Conservation (phyloP, 2,888 invertebrate species). For the Ophioninae sp. region DNA sequence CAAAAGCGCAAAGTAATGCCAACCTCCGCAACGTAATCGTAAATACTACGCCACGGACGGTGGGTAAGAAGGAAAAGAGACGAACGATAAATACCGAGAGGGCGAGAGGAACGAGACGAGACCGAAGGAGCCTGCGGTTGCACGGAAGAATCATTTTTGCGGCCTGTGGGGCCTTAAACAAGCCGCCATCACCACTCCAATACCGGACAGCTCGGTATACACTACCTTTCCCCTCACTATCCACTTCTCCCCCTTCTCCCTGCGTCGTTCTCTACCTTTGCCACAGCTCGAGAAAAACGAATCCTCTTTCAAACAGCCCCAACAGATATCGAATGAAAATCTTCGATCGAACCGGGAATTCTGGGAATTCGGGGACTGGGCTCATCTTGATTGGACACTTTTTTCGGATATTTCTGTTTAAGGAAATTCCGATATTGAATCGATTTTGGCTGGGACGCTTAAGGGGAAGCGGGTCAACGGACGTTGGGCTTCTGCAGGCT, state of each 20-base stretch:
- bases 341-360: neutral
- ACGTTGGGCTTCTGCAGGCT: too few species aligned
- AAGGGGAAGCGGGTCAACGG: too few species aligned
- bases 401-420: neutral
- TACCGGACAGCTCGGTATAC: conserved; percentile 27
- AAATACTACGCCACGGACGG: conserved; percentile 70
- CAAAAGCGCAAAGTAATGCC: conserved; percentile 48
- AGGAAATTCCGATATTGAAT: too few species aligned
- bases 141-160: conserved; percentile 69
- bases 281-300: conserved; percentile 24
- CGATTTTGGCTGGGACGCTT: too few species aligned
- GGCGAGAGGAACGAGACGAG: conserved; percentile 47
- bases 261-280: conserved; percentile 35
- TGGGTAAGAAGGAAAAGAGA: conserved; percentile 67
- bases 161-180: conserved; percentile 61
- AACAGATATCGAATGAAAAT: conserved; percentile 3
- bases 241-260: conserved; percentile 51
- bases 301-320: neutral
- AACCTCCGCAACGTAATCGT: conserved; percentile 64
- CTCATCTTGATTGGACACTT: neutral
- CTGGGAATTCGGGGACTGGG: neutral
- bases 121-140: conserved; percentile 59
- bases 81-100: conserved; percentile 27
- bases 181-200: conserved; percentile 51
- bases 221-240: conserved; percentile 45